Percentiles rank a stretch among this genome's conserved stretches.
Evolutionary conservation across 2,797 vertebrate species (phyloP).

Genomic region (Sebastes variabilis): DNA sequence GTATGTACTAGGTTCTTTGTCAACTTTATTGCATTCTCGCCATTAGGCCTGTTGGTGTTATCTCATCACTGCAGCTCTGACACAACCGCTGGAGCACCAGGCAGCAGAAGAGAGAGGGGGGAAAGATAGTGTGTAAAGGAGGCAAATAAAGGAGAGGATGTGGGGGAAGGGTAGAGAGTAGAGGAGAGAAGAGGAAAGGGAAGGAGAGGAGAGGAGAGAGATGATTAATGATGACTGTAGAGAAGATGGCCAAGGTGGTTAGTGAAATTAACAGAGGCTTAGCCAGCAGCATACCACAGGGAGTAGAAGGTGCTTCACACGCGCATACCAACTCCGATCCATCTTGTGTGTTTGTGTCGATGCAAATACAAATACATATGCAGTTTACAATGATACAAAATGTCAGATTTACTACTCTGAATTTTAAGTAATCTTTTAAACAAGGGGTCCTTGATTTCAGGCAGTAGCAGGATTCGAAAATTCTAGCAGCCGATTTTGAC

Average conservation of each 20-base stretch:
- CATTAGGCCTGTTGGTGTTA: conserved; percentile 57
- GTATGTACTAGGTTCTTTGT: conserved; percentile 36
- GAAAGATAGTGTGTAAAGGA: conserved; percentile 24
- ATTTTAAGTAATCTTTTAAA: neutral
- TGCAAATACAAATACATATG: neutral
- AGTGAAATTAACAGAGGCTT: conserved; percentile 77
- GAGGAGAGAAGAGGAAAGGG: conserved; percentile 10
- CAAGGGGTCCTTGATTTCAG: neutral
- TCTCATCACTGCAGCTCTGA: conserved; percentile 66
- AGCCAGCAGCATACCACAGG: conserved; percentile 68
- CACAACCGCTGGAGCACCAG: conserved; percentile 37
- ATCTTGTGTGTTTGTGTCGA: conserved; percentile 1
- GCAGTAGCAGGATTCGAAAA: neutral
- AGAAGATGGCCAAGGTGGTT: conserved; percentile 79
- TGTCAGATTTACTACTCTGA: neutral
- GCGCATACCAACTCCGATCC: conserved; percentile 33
- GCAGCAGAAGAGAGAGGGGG: conserved; percentile 37
- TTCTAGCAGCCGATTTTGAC: neutral
- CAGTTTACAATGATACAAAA: neutral
- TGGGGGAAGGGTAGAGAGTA: conserved; percentile 27
- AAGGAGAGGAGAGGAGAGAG: conserved; percentile 51
- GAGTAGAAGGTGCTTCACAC: conserved; percentile 54
- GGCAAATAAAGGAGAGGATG: conserved; percentile 44
- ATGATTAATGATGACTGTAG: conserved; percentile 75
- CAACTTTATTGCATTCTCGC: conserved; percentile 50